Evolutionary conservation across 1,140 invertebrate species (phyloP).

Genomic region (Papilio machaon): DNA sequence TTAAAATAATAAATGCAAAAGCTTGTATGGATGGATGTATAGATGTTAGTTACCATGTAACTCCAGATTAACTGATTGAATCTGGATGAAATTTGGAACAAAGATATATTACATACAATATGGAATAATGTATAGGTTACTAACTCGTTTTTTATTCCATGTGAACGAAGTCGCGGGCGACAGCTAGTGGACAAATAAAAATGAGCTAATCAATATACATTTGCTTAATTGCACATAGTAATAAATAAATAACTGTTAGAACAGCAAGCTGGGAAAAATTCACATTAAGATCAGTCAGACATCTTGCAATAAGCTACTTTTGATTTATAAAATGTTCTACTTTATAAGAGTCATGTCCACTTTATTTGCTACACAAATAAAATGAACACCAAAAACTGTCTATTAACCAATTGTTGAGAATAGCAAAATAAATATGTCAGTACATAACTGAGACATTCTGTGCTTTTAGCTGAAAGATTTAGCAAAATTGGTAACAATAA

Average conservation of each 20-base stretch:
- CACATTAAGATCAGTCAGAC: neutral
- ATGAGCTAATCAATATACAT: neutral
- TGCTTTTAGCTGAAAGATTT: neutral
- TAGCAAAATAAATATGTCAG: neutral
- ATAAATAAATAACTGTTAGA: neutral
- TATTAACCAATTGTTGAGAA: neutral
- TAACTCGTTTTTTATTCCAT: neutral
- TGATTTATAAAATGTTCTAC: neutral
- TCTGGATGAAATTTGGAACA: neutral
- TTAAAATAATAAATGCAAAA: too few species aligned
- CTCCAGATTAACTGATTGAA: neutral
- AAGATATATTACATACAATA: neutral
- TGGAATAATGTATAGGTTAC: neutral
- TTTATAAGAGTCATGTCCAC: neutral
- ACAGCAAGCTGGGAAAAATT: neutral
- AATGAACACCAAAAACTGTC: neutral
- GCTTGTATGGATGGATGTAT: too few species aligned
- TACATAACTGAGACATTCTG: neutral
- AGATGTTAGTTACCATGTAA: too few species aligned
- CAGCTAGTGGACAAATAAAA: neutral
- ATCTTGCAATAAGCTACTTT: neutral
- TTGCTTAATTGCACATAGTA: neutral
- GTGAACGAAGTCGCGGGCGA: neutral
- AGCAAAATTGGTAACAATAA: neutral
- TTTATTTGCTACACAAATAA: neutral